Evolutionary conservation across 2,797 vertebrate genomes (phyloP).

Genomic region (Agapornis canus): DNA sequence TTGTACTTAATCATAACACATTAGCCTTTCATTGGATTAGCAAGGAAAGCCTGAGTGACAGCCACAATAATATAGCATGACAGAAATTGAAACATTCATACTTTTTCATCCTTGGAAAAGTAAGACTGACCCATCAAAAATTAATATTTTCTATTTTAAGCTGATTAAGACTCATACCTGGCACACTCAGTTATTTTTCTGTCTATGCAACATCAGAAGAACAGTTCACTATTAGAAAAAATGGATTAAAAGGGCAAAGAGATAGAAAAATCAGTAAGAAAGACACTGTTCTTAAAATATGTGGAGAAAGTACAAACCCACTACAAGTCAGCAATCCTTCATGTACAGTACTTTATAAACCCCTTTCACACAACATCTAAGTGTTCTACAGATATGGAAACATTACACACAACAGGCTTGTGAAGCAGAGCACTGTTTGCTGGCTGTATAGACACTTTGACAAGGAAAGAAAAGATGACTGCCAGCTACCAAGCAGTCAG

Average conservation of each 20-base stretch:
- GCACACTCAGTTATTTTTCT: not conserved
- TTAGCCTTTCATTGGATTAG: conserved; percentile 53
- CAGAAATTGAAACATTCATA: not conserved
- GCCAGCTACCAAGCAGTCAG: not conserved
- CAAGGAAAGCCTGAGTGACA: conserved; percentile 46
- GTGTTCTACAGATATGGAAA: not conserved
- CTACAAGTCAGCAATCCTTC: not conserved
- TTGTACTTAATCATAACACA: conserved; percentile 15
- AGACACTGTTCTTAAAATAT: not conserved
- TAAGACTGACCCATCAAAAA: conserved; percentile 4
- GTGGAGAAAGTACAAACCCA: not conserved
- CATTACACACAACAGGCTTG: fast-evolving
- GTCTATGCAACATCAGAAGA: not conserved
- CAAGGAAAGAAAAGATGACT: not conserved
- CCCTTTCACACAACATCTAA: not conserved
- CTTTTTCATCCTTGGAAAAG: not conserved
- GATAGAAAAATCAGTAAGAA: not conserved
- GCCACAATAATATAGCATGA: not conserved
- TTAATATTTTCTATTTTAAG: conserved; percentile 44
- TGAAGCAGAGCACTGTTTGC: not conserved
- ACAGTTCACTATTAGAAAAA: not conserved
- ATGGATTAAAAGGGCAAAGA: not conserved
- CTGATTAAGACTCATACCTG: conserved; percentile 1
- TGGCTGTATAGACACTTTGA: not conserved
- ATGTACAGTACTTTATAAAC: not conserved